Base-by-base conservation (phyloP, 30 jellyfish, hydroid and myxozoan species). In the Aurelia sp. region DNA sequence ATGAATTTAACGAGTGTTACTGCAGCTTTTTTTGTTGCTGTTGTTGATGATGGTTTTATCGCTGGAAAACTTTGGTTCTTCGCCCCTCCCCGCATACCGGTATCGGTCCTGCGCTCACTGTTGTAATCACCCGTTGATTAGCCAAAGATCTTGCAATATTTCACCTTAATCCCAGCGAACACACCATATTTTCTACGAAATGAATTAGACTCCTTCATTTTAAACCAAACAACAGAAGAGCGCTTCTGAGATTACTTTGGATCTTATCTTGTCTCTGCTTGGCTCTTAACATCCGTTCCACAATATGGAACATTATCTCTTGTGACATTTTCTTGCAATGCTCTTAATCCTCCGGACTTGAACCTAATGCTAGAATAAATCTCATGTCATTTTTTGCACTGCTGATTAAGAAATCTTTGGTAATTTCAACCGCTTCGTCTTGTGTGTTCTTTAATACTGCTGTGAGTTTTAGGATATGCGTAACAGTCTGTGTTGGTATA, bases 271-370 rank as follows among this genome's bases (percentile, higher is more conserved):
- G 62, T 58, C 21, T 74, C 61, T 59, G 76, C 86, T 76, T 76
- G 52, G 86, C 62, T 76, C 40, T 76, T 76, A 74, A 31, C 86
- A 76, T 76, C 86, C 75, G 33, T 33, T 76, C 73, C 44, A 57
- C 77, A 21, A 74, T 48, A 76, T 76, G 62, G 65, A 59, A 22
- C 37, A 21, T 44, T 76, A 76, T 76, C 86, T 59, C 73, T 61
- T 15, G 21, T 76, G 66, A 76, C 76, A 76, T 60, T 76, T 76
- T 59, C 68, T 76, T 76, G 37, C 52, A 58, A 59, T 21, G 22
- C 76, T 63, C 76, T 13, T 76, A 76, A 76, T 76, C 86, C 66
- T 3, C 0, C 66, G 21, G 86, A 16, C n/a, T 76, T 76, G 44
- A 35, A 76, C 20, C 50, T 17, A 76, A 58, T 67, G 86, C 73